Evolutionary conservation across 2,113 vertebrate species (phyloP).

Genomic region (Oceanites oceanicus): DNA sequence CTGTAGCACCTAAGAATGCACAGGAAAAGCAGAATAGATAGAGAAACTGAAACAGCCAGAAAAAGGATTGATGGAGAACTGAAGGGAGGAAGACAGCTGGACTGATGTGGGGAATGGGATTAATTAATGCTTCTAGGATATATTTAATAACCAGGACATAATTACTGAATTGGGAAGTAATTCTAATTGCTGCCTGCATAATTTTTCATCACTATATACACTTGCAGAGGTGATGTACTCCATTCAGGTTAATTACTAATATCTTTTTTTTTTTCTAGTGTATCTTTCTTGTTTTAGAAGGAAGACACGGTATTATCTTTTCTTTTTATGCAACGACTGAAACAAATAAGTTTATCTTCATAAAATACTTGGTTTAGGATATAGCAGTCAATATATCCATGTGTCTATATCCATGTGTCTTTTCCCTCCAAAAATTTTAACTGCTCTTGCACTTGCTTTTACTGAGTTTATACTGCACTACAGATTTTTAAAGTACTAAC

Average conservation of each 20-base stretch:
- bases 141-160: neutral
- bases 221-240: neutral
- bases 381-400: neutral
- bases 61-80: neutral
- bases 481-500: constrained; percentile 18
- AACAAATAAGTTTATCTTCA: neutral
- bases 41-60: neutral
- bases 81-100: neutral
- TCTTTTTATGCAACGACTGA: neutral
- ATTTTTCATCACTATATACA: neutral
- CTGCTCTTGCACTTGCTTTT: neutral
- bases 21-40: neutral
- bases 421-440: neutral
- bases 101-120: neutral
- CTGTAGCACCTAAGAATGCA: neutral
- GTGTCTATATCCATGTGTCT: neutral
- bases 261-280: neutral
- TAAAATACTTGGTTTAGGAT: neutral
- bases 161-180: neutral
- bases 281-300: neutral
- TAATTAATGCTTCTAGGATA: neutral
- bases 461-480: neutral
- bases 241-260: neutral
- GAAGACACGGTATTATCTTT: neutral
- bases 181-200: neutral